These are phyloP conservation scores for Otocyon megalotis DNA, from an alignment of 2,113 vertebrate species.

Conservation along the genomic window DNA sequence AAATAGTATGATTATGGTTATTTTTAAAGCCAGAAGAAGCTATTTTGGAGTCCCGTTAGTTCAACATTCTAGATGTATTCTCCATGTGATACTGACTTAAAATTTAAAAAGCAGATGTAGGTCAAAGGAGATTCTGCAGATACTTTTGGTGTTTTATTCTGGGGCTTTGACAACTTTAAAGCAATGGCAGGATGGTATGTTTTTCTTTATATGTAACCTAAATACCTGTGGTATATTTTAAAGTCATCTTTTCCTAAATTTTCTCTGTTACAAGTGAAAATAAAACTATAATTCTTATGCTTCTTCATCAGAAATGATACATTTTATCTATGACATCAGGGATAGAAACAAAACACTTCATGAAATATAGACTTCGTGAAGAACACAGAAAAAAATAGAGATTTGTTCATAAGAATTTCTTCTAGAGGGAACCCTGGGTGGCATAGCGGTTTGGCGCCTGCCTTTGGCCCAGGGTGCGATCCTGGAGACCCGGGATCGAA, in stretches of 20 bases:
- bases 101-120: slow-evolving; percentile 74
- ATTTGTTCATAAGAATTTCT: background rate
- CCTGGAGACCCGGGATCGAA: no score
- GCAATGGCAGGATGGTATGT: background rate
- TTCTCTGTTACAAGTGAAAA: slow-evolving; percentile 35
- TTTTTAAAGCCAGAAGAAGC: slow-evolving; percentile 67
- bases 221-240: background rate
- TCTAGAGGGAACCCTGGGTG: no score
- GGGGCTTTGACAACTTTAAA: slow-evolving; percentile 35
- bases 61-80: slow-evolving; percentile 66
- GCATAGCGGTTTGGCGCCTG: no score
- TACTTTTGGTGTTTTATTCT: slow-evolving; percentile 40
- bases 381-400: background rate
- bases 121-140: slow-evolving; percentile 67
- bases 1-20: slow-evolving; percentile 48
- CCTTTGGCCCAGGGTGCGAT: no score
- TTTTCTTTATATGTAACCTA: background rate
- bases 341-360: background rate
- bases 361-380: background rate
- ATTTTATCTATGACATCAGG: background rate
- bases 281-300: background rate
- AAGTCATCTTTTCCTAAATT: background rate
- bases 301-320: background rate
- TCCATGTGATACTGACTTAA: slow-evolving; percentile 68
- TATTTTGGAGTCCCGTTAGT: slow-evolving; percentile 63